These are phyloP conservation scores for Coturnix japonica DNA, from an alignment of 2,113 vertebrate species.

Conservation along the genomic window DNA sequence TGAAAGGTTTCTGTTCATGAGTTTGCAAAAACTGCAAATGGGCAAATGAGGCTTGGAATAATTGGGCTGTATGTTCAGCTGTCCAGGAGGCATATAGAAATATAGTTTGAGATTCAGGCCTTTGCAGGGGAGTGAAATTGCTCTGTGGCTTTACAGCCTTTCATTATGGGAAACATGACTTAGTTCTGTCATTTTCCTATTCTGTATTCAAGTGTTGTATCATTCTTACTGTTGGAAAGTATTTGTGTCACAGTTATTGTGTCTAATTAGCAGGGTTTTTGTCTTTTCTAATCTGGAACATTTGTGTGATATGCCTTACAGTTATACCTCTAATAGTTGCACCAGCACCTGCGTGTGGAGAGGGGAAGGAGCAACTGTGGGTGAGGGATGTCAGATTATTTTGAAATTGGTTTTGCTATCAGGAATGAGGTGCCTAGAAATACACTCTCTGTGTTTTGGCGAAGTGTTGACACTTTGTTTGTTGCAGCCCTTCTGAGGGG, in stretches of 20 bases:
- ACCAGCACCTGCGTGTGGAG: background rate
- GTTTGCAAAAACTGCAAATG: background rate
- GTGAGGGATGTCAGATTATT: background rate
- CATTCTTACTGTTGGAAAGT: background rate
- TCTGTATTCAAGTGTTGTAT: background rate
- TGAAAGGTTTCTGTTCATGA: background rate
- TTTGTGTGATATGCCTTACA: background rate
- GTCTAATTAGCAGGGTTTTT: background rate
- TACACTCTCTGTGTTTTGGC: background rate
- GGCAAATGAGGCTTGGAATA: background rate
- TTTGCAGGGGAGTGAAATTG: background rate
- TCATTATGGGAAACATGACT: background rate
- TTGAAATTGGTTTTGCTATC: background rate
- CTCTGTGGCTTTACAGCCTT: background rate
- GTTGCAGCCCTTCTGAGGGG: background rate
- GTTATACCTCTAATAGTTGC: background rate
- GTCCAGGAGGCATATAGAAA: background rate
- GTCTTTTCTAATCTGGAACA: background rate
- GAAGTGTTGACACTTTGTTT: background rate
- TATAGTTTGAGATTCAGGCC: background rate
- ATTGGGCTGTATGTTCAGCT: accelerated
- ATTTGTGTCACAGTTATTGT: background rate
- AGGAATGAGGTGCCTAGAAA: slow-evolving; percentile 14
- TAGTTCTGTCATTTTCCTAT: background rate
- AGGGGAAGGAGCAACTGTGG: background rate